Conservation (phyloP, 2,888 invertebrate genomes). For the Euspilapteryx auroguttella region DNA sequence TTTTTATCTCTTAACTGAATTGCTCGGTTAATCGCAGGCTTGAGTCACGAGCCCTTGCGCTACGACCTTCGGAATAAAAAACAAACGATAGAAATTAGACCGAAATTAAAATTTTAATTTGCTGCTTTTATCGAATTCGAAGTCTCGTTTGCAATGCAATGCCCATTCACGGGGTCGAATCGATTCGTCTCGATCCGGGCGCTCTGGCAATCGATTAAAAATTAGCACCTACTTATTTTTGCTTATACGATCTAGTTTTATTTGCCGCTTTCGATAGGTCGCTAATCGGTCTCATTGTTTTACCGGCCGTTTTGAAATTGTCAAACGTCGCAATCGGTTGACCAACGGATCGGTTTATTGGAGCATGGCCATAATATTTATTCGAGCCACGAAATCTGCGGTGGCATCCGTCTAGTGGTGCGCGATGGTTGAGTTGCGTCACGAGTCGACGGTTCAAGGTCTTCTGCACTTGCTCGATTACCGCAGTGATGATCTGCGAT, state of each 20-base stretch:
- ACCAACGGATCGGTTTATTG: constrained; percentile 46
- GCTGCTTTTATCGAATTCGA: not conserved
- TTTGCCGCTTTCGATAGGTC: constrained; percentile 14
- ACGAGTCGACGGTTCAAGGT: constrained; percentile 21
- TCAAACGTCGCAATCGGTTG: constrained; percentile 27
- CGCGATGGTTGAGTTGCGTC: constrained; percentile 19
- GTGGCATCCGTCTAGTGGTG: constrained; percentile 19
- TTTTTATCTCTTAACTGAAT: not conserved
- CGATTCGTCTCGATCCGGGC: constrained; percentile 38
- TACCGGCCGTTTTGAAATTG: constrained; percentile 41
- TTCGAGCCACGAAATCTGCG: constrained; percentile 36
- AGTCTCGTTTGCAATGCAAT: constrained; percentile 24
- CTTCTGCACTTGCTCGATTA: constrained; percentile 6
- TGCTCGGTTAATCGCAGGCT: not conserved
- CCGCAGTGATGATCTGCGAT: too few relatives aligned
- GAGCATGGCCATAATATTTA: constrained; percentile 45
- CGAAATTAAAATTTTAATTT: constrained; percentile 18
- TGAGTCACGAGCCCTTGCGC: constrained; percentile 7
- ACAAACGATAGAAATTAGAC: constrained; percentile 32
- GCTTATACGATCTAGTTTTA: constrained; percentile 26
- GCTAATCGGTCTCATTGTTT: constrained; percentile 39
- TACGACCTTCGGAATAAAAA: constrained; percentile 15
- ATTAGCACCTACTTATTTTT: constrained; percentile 25
- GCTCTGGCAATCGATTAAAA: constrained; percentile 26
- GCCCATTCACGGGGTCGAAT: constrained; percentile 35